Evolutionary conservation across 2,797 vertebrate species (phyloP), one percentile per base, ranked within the genome.

Genomic region (Poecilia wingei): DNA sequence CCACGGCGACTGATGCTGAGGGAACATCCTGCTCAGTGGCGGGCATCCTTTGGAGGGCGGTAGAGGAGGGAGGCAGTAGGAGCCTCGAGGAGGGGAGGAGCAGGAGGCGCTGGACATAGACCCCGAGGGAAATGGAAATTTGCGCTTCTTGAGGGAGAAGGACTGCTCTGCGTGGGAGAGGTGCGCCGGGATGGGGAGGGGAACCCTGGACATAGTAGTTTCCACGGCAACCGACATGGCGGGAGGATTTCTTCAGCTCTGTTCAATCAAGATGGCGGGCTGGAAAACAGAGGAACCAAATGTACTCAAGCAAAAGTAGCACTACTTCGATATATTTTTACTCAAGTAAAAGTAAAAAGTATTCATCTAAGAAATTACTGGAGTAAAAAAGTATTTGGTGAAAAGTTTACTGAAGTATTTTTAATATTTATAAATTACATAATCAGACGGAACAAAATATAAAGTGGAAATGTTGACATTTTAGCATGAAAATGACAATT

Each of bases 61-160:
- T 28, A 96, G 93, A 0, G 97, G 97, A 0, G 96, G 97, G 45
- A 96, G 89, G 57, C 95, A 96, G 71, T 84, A 91, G 14, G 95
- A 96, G 20, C 94, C 92, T 0, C 10, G 25, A 10, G 81, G 57
- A 0, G 92, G 81, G 4, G 95, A 92, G 0, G 93, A 94, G 74
- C 57, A 80, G 4, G 93, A 89, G 0, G 90, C 93, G 8, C 84
- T 84, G 69, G 94, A 95, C 0, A 81, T 53, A 0, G 92, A 93
- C 0, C 82, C 89, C 0, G 92, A 92, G 74, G 94, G 95, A 72
- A 92, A 88, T 1, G 92, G 94, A 9, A 89, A 83, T 2, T 90
- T 88, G 0, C 96, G 94, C 87, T 95, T 97, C 90, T 97, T 97
- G 10, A 96, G 92, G 39, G 97, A 97, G 89, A 98, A 97, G 53